Conservation (phyloP, 1,140 invertebrate species). For the Cydia pomonella region DNA sequence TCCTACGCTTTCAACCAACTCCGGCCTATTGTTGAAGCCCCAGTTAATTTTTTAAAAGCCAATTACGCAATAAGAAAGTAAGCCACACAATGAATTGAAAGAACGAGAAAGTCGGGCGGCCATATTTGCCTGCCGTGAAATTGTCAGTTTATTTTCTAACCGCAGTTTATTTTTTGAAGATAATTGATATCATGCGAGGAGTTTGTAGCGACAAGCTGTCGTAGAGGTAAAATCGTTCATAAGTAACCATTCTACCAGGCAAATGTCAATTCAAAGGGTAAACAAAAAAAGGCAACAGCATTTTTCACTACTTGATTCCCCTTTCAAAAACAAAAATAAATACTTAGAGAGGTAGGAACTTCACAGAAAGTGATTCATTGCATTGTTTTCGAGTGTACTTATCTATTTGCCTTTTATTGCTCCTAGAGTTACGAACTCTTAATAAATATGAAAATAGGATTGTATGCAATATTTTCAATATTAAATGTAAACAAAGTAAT, state of each 20-base stretch:
- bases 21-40: conserved; percentile 57
- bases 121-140: conserved; percentile 63
- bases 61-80: conserved; percentile 75
- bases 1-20: conserved; percentile 65
- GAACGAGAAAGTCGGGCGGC: conserved; percentile 64
- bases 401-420: no score
- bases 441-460: background rate
- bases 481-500: no score
- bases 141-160: conserved; percentile 60
- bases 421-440: no score
- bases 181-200: conserved; percentile 6
- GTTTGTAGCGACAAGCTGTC: background rate
- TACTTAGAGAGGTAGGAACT: no score
- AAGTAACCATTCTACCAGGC: background rate
- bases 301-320: background rate
- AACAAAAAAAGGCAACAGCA: no score
- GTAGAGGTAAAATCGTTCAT: conserved; percentile 8
- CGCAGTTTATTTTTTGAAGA: conserved; percentile 43
- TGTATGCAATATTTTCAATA: no score
- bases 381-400: no score
- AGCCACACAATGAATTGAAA: conserved; percentile 53
- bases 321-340: no score
- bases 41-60: conserved; percentile 67
- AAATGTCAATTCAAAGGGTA: no score
- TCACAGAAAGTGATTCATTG: no score